phyloP scores from a whole-genome alignment of 1,140 invertebrate species.

The Hyles euphorbiae region DNA sequence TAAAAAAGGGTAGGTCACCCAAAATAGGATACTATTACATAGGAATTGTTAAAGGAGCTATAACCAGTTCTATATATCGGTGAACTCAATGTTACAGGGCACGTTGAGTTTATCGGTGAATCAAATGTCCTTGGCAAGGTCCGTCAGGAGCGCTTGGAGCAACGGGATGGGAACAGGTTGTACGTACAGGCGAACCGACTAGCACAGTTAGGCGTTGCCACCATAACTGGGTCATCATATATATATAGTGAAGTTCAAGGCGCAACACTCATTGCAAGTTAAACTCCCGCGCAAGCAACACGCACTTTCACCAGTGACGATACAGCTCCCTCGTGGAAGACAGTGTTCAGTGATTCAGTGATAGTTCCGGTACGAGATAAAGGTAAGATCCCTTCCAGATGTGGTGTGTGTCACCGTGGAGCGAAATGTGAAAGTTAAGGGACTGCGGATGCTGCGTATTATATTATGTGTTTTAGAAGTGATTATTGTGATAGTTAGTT shows the following conservation, averaged over 20 bases:
- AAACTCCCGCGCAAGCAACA: conserved; percentile 60
- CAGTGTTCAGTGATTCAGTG: conserved; percentile 66
- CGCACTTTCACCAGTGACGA: conserved; percentile 68
- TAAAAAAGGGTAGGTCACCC: too few species aligned
- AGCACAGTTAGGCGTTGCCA: conserved; percentile 59
- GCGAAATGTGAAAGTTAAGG: conserved; percentile 34
- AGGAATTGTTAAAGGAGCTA: too few species aligned
- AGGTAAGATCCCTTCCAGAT: conserved; percentile 47
- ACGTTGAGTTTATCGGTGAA: too few species aligned
- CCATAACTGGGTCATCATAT: conserved; percentile 70
- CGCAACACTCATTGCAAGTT: conserved; percentile 67
- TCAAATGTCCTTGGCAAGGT: conserved; percentile 56
- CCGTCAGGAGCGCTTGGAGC: conserved; percentile 25
- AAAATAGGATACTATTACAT: too few species aligned
- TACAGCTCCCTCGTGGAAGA: conserved; percentile 48
- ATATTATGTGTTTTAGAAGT: conserved; percentile 27
- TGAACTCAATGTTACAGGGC: too few species aligned
- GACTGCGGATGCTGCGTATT: conserved; percentile 9
- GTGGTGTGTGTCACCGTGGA: conserved; percentile 3
- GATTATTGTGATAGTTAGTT: conserved; percentile 22
- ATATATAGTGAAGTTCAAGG: conserved; percentile 73
- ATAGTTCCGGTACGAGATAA: conserved; percentile 41
- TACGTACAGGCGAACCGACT: conserved; percentile 46
- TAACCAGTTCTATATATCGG: too few species aligned
- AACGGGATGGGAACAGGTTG: conserved; percentile 62